Evolutionary conservation across 2,888 invertebrate species (phyloP).

Genomic region (Oxytorus armatus): DNA sequence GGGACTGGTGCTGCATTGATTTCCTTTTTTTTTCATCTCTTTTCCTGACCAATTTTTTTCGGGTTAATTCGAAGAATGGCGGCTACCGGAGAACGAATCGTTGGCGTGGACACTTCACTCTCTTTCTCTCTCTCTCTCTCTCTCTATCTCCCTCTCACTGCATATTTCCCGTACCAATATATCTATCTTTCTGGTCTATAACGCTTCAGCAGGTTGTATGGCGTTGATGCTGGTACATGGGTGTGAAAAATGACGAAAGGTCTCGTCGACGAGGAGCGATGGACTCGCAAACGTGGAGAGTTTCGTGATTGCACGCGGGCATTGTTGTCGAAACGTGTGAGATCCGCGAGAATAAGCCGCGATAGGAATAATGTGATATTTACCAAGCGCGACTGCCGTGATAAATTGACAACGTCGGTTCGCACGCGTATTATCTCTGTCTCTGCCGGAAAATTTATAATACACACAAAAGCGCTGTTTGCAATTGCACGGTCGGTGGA

Average conservation of each 20-base stretch:
- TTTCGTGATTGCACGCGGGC: conserved; percentile 73
- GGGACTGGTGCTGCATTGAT: conserved; percentile 38
- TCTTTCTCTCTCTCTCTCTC: conserved; percentile 42
- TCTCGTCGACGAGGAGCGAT: conserved; percentile 61
- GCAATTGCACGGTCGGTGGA: not conserved
- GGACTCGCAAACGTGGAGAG: conserved; percentile 25
- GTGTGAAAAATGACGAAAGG: conserved; percentile 77
- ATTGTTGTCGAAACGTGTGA: conserved; percentile 73
- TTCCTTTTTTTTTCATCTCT: conserved; percentile 29
- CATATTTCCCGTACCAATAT: not conserved
- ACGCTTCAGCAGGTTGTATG: conserved; percentile 51
- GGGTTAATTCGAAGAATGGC: conserved; percentile 75
- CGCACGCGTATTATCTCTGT: not conserved
- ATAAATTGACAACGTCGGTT: conserved; percentile 76
- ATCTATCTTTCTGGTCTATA: conserved; percentile 39
- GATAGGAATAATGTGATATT: conserved; percentile 77
- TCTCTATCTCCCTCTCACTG: too few relatives aligned
- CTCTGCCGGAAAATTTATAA: not conserved
- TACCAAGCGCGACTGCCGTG: conserved; percentile 70
- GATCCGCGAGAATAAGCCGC: conserved; percentile 40
- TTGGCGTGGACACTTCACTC: conserved; percentile 70
- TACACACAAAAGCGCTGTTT: not conserved
- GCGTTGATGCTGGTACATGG: conserved; percentile 67
- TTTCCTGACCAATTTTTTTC: conserved; percentile 45
- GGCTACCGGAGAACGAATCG: conserved; percentile 67